Evolutionary conservation across 2,888 invertebrate species (phyloP).

Genomic region (Cybosia mesomella): DNA sequence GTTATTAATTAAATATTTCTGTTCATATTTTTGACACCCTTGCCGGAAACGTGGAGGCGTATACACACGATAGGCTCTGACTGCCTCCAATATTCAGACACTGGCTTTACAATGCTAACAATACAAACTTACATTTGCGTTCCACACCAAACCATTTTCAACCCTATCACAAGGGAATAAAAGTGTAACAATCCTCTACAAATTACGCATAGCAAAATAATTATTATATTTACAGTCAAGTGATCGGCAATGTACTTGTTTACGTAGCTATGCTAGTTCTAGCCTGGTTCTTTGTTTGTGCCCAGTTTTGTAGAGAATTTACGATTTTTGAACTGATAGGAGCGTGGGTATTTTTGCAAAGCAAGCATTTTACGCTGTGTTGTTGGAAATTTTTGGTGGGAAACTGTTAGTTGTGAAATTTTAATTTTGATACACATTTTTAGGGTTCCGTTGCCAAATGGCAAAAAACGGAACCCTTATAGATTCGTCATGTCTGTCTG

Average conservation of each 20-base stretch:
- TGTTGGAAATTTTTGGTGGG: too few relatives aligned
- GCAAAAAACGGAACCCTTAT: too few relatives aligned
- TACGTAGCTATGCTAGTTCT: slow-evolving; percentile 21
- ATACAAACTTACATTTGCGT: slow-evolving; percentile 37
- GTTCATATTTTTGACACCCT: slow-evolving; percentile 35
- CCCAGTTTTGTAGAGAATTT: slow-evolving; percentile 20
- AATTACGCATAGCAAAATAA: slow-evolving; percentile 32
- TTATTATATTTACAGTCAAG: slow-evolving; percentile 48
- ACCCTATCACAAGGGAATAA: slow-evolving; percentile 13
- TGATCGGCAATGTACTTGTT: slow-evolving; percentile 39
- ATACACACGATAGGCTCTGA: slow-evolving; percentile 49
- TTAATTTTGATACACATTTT: neutral
- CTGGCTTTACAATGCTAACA: slow-evolving; percentile 43
- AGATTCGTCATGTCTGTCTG: too few relatives aligned
- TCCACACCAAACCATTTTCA: slow-evolving; percentile 15
- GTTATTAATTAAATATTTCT: neutral
- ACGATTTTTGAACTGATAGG: slow-evolving; percentile 26
- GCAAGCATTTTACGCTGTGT: neutral
- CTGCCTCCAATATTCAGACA: slow-evolving; percentile 52
- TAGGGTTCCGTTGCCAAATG: neutral
- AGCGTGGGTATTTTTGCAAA: neutral
- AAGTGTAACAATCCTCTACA: neutral
- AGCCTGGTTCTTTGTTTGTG: slow-evolving; percentile 28
- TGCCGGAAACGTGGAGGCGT: slow-evolving; percentile 38
- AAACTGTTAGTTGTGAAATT: too few relatives aligned